Evolutionary conservation across 2,797 vertebrate genomes (phyloP).

Genomic region (Smutsia temminckii): DNA sequence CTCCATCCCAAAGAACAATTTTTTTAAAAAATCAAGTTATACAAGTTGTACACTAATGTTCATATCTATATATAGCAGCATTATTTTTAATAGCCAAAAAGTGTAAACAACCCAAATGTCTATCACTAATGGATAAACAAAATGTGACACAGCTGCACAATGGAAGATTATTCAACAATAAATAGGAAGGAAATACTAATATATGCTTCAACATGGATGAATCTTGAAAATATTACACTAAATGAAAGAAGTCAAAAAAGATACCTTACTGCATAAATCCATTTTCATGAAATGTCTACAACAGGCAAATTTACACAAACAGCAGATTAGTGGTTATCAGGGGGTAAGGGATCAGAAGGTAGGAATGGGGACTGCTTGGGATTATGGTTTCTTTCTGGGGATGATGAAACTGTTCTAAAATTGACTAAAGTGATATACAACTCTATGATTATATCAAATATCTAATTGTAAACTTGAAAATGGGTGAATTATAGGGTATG

Average conservation of each 20-base stretch:
- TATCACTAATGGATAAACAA: neutral
- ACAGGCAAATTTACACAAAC: neutral
- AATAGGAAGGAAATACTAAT: neutral
- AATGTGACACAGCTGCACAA: neutral
- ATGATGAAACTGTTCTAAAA: slow-evolving; percentile 38
- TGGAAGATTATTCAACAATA: neutral
- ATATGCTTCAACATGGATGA: neutral
- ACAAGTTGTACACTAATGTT: neutral
- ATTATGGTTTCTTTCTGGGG: neutral
- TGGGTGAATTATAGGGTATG: neutral
- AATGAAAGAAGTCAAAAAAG: slow-evolving; percentile 1
- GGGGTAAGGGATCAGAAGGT: neutral
- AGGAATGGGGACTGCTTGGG: neutral
- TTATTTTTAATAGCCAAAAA: neutral
- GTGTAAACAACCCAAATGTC: neutral
- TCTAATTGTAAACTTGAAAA: slow-evolving; percentile 18
- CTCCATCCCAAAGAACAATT: neutral
- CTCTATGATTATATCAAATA: neutral
- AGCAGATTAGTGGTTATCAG: neutral
- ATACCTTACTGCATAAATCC: neutral
- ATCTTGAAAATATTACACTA: neutral
- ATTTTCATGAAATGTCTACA: neutral
- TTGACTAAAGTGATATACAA: neutral
- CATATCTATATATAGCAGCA: neutral
- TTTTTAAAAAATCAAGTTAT: slow-evolving; percentile 7